phyloP scores from a whole-genome alignment of 2,888 invertebrate genomes.

The Ptychoptera albimana region DNA sequence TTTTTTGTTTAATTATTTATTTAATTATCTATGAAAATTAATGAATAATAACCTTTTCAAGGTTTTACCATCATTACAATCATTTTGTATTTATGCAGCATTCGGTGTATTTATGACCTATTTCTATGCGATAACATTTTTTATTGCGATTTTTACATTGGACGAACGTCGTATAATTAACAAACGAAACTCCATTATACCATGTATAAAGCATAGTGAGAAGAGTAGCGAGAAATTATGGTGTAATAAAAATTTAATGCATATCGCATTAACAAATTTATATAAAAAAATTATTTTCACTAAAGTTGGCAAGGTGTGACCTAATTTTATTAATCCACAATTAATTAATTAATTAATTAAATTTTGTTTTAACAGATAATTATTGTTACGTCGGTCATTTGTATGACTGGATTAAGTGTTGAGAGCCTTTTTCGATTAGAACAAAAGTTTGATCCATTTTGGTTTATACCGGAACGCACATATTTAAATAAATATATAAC shows the following conservation, averaged over 20 bases:
- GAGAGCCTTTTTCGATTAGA: slow-evolving; percentile 45
- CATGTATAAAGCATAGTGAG: slow-evolving; percentile 46
- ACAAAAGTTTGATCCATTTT: slow-evolving; percentile 62
- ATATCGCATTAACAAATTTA: slow-evolving; percentile 38
- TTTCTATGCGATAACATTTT: slow-evolving; percentile 63
- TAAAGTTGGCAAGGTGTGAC: slow-evolving; percentile 41
- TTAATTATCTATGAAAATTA: slow-evolving; percentile 1
- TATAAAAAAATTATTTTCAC: slow-evolving; percentile 52
- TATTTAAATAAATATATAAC: slow-evolving; percentile 45
- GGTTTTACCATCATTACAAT: slow-evolving; percentile 62
- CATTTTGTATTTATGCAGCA: slow-evolving; percentile 70
- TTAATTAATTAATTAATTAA: slow-evolving; percentile 6
- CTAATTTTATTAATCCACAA: slow-evolving; percentile 4
- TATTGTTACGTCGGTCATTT: slow-evolving; percentile 41
- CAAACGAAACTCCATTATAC: slow-evolving; percentile 47
- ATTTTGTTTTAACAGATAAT: slow-evolving; percentile 26
- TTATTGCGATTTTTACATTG: slow-evolving; percentile 57
- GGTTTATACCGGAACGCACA: slow-evolving; percentile 60
- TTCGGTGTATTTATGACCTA: slow-evolving; percentile 60
- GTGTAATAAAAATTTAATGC: slow-evolving; percentile 39
- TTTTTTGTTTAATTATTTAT: neutral
- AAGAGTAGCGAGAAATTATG: slow-evolving; percentile 35
- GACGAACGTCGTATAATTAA: slow-evolving; percentile 47
- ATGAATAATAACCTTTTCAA: slow-evolving; percentile 1
- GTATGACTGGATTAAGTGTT: slow-evolving; percentile 43